Evolutionary conservation across 2,888 invertebrate genomes (phyloP), one percentile per base, ranked within the genome.

Genomic region (Gnatocerus cornutus): DNA sequence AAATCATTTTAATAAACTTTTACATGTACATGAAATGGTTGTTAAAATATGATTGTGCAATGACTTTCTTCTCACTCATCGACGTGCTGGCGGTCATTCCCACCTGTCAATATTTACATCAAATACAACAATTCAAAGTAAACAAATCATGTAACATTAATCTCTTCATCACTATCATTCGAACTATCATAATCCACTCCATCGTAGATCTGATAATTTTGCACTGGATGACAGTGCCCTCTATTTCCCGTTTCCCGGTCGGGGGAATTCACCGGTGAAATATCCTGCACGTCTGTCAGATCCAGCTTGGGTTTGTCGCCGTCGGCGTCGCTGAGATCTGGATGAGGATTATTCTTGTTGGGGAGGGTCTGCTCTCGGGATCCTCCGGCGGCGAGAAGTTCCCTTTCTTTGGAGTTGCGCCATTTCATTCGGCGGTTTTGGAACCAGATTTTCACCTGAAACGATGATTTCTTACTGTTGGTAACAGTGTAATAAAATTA

Each of bases 381-480:
- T 1, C 98, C 98, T 0, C 98, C 98, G 13, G 92, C 93, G 0
- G 98, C 97, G 16, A 98, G 87, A 0, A 98, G 89, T 85, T 98
- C 98, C 30, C 98, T 89, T 84, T 98, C 98, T 86, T 98, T 98
- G 3, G 96, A 97, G 86, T 99, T 99, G 62, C 99, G 90, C 98
- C 98, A 98, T 85, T 97, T 99, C 98, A 99, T 99, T 63, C 98
- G 92, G 0, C 98, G 92, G 84, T 99, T 99, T 89, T 99, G 98
- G 86, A 99, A 99, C 93, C 93, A 93, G 71, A 94, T 93, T 84
- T 93, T 93, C 67, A 93, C 93, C 93, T 93, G 86, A 13, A 86
- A 85, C 29, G n/a, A 37, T 7, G n/a, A 5, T 37, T 48, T 48
- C n/a, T 37, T 37, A 2, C 37, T n/a, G n/a, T 37, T n/a, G 37